phyloP scores from a whole-genome alignment of 2,797 vertebrate genomes.

The Melanogrammus aeglefinus region DNA sequence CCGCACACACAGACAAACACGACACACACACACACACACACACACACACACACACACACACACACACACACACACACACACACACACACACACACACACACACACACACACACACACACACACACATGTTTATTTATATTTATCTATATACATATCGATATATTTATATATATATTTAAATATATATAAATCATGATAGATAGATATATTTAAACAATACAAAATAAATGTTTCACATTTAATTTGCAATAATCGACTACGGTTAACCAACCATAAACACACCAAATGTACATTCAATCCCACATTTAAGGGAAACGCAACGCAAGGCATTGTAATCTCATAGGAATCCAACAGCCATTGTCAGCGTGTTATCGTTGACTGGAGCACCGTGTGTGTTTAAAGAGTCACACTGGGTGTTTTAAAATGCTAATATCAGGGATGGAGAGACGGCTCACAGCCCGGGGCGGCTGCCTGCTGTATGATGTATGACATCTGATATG shows the following conservation, averaged over 20 bases:
- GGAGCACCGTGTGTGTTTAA: slow-evolving; percentile 42
- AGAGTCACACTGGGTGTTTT: slow-evolving; percentile 57
- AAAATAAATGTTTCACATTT: background rate
- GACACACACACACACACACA: background rate
- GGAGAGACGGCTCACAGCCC: slow-evolving; percentile 67
- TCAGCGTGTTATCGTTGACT: slow-evolving; percentile 48
- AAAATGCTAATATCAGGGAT: slow-evolving; percentile 69
- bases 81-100: background rate
- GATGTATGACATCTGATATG: slow-evolving; percentile 37
- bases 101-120: slow-evolving; percentile 1
- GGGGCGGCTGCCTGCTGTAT: slow-evolving; percentile 68
- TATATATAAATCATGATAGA: too few relatives aligned
- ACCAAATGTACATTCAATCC: background rate
- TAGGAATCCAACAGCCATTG: slow-evolving; percentile 27
- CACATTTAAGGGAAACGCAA: slow-evolving; percentile 35
- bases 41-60: background rate
- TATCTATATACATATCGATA: too few relatives aligned
- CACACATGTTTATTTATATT: background rate
- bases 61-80: slow-evolving; percentile 3
- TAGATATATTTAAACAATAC: background rate
- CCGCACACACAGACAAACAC: background rate
- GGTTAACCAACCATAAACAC: background rate
- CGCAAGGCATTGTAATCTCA: slow-evolving; percentile 28
- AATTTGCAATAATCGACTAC: background rate
- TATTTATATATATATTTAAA: too few relatives aligned